Evolutionary conservation across 2,888 invertebrate genomes (phyloP), one percentile per base, ranked within the genome.

Genomic region (Drosophila rubida): DNA sequence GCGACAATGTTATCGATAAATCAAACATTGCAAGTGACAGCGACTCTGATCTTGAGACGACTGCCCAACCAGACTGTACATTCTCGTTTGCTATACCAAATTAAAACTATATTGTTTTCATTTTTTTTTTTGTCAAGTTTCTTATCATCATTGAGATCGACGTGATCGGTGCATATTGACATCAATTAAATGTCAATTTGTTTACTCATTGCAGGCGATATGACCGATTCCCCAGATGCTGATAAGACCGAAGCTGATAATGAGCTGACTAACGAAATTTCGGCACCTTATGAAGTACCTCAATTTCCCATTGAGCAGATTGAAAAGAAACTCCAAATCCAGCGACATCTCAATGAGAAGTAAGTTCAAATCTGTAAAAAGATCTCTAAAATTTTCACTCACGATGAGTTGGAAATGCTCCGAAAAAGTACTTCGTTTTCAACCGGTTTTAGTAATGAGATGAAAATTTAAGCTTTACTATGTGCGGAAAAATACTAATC

Each of bases 241-340:
- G 84, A 83, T 58, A 86, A 80, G 62, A 9, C 72, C 19, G 84
- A 86, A 8, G 59, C 45, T 35, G 83, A 86, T 46, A 63, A 58
- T 42, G 87, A 82, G 53, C 57, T 82, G 8, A 90, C 96, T 60
- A 97, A 97, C 90, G 97, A 97, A 92, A 95, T 98, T 76, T 97
- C 98, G 4, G 98, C 98, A 6, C 98, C 98, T 0, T 99, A 98
- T 91, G 99, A 99, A 92, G 96, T 99, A 39, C 98, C 98, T 0
- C 98, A 98, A 92, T 99, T 98, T 92, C 99, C 99, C 41, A 99
- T 99, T 88, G 99, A 99, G 91, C 97, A 98, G 92, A 97, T 97
- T 72, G 98, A 98, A 93, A 97, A 96, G 92, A 98, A 98, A 90
- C 93, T 97, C 37, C 95, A 96, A 55, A 96, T 97, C 69, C 97